Percentiles rank a stretch among this genome's conserved stretches.
phyloP scores from a whole-genome alignment of 2,797 vertebrate species.

The Emydoidea blandingii region DNA sequence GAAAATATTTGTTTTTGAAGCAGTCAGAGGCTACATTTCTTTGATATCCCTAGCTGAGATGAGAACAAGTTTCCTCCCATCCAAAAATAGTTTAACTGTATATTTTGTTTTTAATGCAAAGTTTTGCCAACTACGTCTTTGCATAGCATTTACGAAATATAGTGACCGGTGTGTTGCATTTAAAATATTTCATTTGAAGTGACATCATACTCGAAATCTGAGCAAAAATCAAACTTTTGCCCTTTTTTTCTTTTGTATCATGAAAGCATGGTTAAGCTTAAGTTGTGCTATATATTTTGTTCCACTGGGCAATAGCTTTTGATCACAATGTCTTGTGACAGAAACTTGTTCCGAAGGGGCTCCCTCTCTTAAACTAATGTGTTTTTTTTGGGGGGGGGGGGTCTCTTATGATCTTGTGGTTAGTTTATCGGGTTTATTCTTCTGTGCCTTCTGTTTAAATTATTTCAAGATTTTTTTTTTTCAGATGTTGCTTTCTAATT shows the following conservation, averaged over 20 bases:
- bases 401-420: constrained; percentile 50
- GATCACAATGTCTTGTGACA: constrained; percentile 51
- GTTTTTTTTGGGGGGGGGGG: not conserved
- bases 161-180: constrained; percentile 39
- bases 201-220: constrained; percentile 40
- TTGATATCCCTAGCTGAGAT: constrained; percentile 42
- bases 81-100: constrained; percentile 49
- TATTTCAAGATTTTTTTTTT: constrained; percentile 71
- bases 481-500: constrained; percentile 63
- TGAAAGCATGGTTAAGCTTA: constrained; percentile 63
- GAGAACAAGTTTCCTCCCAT: constrained; percentile 38
- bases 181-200: constrained; percentile 36
- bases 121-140: constrained; percentile 65
- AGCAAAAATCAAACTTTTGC: constrained; percentile 24
- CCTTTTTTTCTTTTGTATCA: constrained; percentile 48
- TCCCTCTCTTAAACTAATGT: constrained; percentile 17
- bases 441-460: constrained; percentile 82
- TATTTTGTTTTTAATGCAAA: constrained; percentile 60
- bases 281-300: constrained; percentile 50
- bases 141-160: constrained; percentile 39
- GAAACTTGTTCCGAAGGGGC: constrained; percentile 56
- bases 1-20: constrained; percentile 59
- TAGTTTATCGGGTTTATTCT: constrained; percentile 76
- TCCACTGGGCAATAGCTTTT: constrained; percentile 56
- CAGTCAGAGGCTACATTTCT: constrained; percentile 56